Base-by-base conservation (phyloP, 2,113 vertebrate genomes). In the Odobenus rosmarus region DNA sequence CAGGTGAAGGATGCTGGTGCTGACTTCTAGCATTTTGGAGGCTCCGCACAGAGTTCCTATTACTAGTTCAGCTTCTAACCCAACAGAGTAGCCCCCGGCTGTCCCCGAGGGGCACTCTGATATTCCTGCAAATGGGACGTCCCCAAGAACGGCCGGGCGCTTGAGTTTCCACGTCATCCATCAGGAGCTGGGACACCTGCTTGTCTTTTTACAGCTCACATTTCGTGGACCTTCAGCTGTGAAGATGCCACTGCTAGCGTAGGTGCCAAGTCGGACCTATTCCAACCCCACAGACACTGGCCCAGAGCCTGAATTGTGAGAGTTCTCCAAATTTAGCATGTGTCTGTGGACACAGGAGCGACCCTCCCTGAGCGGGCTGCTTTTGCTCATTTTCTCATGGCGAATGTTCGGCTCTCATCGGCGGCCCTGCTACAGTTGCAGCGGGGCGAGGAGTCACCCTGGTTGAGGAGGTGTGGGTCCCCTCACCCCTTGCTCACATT, bases 1-100 rank as follows among this genome's bases (percentile, higher is more conserved):
- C 0, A 0, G 0, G 2, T 1, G 24, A 28, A 16, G 18, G 31
- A 53, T 5, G 9, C 23, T 1, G 3, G 33, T 1, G 16, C 13
- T 42, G 69, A 55, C 61, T 24, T 36, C 31, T 4, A 15, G 95
- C 2, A 0, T 7, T 36, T 2, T 3, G 14, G 42, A 42, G 49
- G 39, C 71, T 42, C 36, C 7, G 12, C 61, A 33, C 3, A 4
- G 14, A 53, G 11, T 42, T 42, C 13, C 1, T 26, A 1, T 16
- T 13, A 5, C 26, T 15, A 5, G 1, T 71, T 23, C 71, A 6
- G 11, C 57, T 71, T 86, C 39, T 24, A 6, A 23, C 19, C 1
- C 39, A n/a, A 4, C n/a, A 5, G 28, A 33, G 3, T 14, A 14
- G 42, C 81, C 64, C 0, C 1, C 1, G 46, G 36, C 42, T 2